Base-by-base conservation (phyloP, 2,113 vertebrate species). In the Etheostoma cragini region DNA sequence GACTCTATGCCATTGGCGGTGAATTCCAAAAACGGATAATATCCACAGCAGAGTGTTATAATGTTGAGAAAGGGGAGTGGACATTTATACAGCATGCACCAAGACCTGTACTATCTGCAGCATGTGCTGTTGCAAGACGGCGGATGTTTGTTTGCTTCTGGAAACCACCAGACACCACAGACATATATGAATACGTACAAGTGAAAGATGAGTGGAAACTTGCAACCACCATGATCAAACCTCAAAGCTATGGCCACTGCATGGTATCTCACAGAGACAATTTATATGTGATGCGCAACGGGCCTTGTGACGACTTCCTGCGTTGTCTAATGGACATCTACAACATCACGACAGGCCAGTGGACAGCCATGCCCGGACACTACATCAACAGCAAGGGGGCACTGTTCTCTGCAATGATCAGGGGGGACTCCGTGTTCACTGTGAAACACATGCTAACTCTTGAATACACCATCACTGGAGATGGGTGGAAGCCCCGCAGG, bases 341-440 rank as follows among this genome's bases (percentile, higher is more conserved):
- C 90, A 97, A 97, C 87, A 93, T 99, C 58, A 96, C 95, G 0
- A 97, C 96, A 0, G 96, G 93, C 77, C 97, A 98, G 88, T 99
- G 98, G 98, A 98, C 94, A 0, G 94, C 97, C 22, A 72, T 99
- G 76, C 93, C 95, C 0, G 98, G 98, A 13, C 95, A 97, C 82
- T 99, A 98, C 49, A 87, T 99, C 42, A 99, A 99, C 91, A 99
- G 97, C 92, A 99, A 98, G 74, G 98, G 98, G n/a, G 96, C 98
- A 0, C 96, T 99, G 45, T 99, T 99, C 91, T 97, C 96, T 0
- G 95, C 98, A 0, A 33, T 95, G 14, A 92, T 99, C 83, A 95
- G 91, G 14, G 98, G 96, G 0, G 96, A 99, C 89, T 96, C 94
- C 0, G 96, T 92, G 17, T 98, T 99, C 68, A 99, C 98, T 0